A percentile compares a stretch with the other conserved stretches of the same genome.
Conservation (phyloP, 2,797 vertebrate species). For the Parotocinclus haroldoi region DNA sequence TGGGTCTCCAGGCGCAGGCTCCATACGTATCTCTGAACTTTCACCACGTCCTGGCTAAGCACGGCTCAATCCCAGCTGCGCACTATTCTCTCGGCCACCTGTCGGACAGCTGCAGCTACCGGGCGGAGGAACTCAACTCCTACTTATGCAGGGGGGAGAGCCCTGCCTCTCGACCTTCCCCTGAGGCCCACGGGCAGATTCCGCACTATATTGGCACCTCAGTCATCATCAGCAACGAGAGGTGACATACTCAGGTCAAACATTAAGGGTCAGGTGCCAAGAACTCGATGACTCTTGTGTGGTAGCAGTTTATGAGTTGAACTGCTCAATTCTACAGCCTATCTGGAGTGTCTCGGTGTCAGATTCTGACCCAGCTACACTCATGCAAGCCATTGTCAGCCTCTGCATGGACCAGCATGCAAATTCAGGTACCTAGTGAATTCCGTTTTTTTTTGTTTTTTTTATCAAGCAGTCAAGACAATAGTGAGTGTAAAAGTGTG, state of each 20-base stretch:
- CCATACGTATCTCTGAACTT: constrained; percentile 84
- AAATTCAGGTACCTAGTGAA: constrained; percentile 46
- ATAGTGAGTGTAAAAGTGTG: neutral
- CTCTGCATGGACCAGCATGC: constrained; percentile 30
- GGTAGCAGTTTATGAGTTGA: neutral
- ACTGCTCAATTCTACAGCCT: neutral
- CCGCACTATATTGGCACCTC: constrained; percentile 87
- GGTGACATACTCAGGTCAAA: constrained; percentile 68
- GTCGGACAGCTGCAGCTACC: constrained; percentile 62
- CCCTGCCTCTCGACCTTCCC: constrained; percentile 68
- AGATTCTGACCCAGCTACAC: constrained; percentile 12
- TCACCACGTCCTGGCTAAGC: constrained; percentile 81
- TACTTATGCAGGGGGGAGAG: constrained; percentile 73
- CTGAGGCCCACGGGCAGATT: constrained; percentile 69
- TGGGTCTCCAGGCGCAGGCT: constrained; percentile 64
- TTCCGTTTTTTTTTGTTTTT: constrained; percentile 54
- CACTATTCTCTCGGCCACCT: constrained; percentile 65
- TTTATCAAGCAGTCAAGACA: constrained; percentile 33
- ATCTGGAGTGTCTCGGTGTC: neutral
- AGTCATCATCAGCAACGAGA: constrained; percentile 86
- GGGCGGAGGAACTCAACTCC: constrained; percentile 61
- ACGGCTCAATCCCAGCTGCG: constrained; percentile 65
- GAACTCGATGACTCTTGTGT: neutral
- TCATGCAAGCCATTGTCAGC: constrained; percentile 22
- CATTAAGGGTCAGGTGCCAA: constrained; percentile 4